phyloP scores from a whole-genome alignment of 2,888 invertebrate genomes.

The Hydropsyche betteni region DNA sequence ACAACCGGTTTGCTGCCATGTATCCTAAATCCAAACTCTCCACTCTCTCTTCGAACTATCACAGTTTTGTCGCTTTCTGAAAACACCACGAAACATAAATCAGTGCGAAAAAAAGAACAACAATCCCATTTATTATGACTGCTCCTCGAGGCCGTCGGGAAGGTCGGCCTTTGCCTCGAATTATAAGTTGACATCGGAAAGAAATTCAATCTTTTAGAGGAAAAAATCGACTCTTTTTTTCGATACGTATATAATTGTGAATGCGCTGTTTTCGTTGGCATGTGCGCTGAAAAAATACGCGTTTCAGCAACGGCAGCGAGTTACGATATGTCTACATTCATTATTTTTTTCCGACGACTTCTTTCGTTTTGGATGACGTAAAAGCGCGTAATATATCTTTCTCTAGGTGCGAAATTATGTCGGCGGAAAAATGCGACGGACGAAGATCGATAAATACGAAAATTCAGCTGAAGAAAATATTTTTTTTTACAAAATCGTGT shows the following conservation, averaged over 20 bases:
- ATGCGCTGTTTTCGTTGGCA: slow-evolving; percentile 24
- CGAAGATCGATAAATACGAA: slow-evolving; percentile 13
- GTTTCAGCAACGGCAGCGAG: not conserved
- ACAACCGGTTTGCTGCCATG: slow-evolving; percentile 97
- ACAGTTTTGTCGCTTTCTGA: slow-evolving; percentile 90
- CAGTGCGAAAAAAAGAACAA: slow-evolving; percentile 50
- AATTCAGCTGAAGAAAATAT: not conserved
- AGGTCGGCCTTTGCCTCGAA: no score
- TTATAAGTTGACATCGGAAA: no score
- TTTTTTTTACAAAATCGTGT: no score
- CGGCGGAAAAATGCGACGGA: not conserved
- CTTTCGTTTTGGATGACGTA: slow-evolving; percentile 26
- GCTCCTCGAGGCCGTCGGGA: no score
- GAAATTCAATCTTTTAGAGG: no score
- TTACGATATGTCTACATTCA: slow-evolving; percentile 30
- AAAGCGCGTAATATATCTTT: slow-evolving; percentile 30
- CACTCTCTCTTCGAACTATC: slow-evolving; percentile 81
- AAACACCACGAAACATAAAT: slow-evolving; percentile 49
- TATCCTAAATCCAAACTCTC: slow-evolving; percentile 94
- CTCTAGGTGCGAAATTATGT: not conserved
- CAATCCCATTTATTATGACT: not conserved
- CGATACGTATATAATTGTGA: not conserved
- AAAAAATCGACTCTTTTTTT: no score
- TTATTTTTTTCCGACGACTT: slow-evolving; percentile 20
- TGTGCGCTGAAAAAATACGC: not conserved